These are phyloP conservation scores for Nasonovia ribisnigri DNA, from an alignment of 2,888 invertebrate species.

Conservation along the genomic window DNA sequence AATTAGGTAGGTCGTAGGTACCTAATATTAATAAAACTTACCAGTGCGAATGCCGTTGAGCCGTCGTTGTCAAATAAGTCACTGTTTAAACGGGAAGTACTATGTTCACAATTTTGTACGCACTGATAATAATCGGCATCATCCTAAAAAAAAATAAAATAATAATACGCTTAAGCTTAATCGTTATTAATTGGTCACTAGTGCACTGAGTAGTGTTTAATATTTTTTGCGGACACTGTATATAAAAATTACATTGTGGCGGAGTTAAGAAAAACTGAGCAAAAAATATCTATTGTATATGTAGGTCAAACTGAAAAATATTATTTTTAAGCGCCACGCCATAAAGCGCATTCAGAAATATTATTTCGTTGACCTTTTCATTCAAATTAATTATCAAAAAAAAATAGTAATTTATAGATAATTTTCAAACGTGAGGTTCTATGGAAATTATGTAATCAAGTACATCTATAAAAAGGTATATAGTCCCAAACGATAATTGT, in stretches of 20 bases:
- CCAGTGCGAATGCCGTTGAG: constrained; percentile 64
- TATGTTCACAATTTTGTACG: constrained; percentile 33
- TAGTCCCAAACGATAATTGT: constrained; percentile 28
- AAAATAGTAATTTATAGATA: not conserved
- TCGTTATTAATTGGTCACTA: constrained; percentile 25
- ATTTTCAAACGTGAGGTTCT: not conserved
- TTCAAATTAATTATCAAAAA: not conserved
- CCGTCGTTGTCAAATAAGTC: constrained; percentile 50
- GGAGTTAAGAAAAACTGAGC: constrained; percentile 14
- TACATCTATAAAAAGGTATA: not conserved
- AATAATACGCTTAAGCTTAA: constrained; percentile 5
- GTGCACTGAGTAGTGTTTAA: constrained; percentile 11
- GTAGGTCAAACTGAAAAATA: constrained; percentile 58
- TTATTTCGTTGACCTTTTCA: constrained; percentile 24
- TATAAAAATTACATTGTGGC: constrained; percentile 21
- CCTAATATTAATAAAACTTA: constrained; percentile 3
- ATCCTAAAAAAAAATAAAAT: constrained; percentile 52
- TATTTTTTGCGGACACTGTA: not conserved
- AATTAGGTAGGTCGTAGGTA: not conserved
- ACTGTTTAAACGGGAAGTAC: constrained; percentile 46
- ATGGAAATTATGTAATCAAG: not conserved
- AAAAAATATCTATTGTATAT: constrained; percentile 18
- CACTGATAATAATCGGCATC: constrained; percentile 54
- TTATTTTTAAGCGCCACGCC: constrained; percentile 36
- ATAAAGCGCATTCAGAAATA: not conserved